Percentiles rank a stretch among this genome's conserved stretches.
Conservation (phyloP, 92 coral and sea anemone genomes). For the Parazoanthus darwini region DNA sequence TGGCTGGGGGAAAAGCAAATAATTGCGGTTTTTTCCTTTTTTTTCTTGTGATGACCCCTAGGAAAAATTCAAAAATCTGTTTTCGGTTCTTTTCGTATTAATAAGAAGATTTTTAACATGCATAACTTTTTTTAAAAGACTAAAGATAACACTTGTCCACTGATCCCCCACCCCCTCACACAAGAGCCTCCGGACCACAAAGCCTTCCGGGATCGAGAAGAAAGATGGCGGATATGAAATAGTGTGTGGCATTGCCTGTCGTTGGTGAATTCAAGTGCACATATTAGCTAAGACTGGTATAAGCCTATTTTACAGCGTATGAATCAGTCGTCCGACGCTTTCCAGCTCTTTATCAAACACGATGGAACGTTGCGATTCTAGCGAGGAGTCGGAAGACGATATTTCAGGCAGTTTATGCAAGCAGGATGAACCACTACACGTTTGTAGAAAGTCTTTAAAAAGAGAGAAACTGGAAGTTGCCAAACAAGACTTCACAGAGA, state of each 20-base stretch:
- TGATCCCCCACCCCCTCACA: background rate
- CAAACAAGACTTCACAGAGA: background rate
- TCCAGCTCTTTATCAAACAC: background rate
- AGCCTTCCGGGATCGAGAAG: background rate
- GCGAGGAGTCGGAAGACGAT: slow-evolving; percentile 16
- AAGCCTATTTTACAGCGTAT: background rate
- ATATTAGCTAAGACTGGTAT: background rate
- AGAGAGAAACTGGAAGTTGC: slow-evolving; percentile 20
- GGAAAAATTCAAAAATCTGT: no score
- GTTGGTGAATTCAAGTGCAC: no score
- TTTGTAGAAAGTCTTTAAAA: slow-evolving; percentile 8
- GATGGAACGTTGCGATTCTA: slow-evolving; percentile 13
- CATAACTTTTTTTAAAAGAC: no score
- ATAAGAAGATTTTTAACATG: no score
- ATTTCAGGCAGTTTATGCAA: background rate
- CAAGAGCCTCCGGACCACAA: background rate
- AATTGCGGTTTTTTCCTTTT: no score
- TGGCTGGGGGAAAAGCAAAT: background rate
- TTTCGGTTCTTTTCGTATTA: background rate
- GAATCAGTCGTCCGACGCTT: background rate
- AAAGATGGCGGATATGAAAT: background rate
- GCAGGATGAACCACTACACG: slow-evolving; percentile 7
- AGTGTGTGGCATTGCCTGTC: no score
- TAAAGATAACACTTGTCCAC: background rate
- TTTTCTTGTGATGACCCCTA: no score